Evolutionary conservation across 2,888 invertebrate genomes (phyloP), one percentile per base, ranked within the genome.

Genomic region (Eulithis testata): DNA sequence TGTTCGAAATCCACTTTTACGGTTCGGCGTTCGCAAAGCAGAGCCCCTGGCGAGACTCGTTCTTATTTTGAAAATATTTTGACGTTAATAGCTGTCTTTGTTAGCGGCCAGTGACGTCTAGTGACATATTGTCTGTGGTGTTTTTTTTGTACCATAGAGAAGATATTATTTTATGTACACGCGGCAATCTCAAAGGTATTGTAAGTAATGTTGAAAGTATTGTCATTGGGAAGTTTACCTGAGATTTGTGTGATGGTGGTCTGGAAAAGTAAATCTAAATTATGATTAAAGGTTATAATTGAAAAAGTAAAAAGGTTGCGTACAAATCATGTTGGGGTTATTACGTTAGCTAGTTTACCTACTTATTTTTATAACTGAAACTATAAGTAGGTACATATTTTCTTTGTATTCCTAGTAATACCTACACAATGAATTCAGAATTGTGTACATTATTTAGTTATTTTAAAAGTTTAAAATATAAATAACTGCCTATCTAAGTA

Each of bases 41-140:
- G 71, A 73, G 79, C 85, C 86, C 83, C 86, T 76, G 82, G 85
- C 85, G 87, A 80, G 83, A 81, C 79, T 81, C 82, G 84, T 82
- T 83, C 87, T 83, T 84, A 86, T 91, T 91, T 91, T 89, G 88
- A 90, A 92, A 93, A 93, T 91, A 91, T 93, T 92, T 91, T 91
- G 91, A 92, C 91, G 80, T 90, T 91, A 91, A 92, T 90, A 82
- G 88, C 81, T 76, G 80, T 78, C 82, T 86, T 90, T 90, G 89
- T 84, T 77, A 70, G 68, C 36, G 69, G 70, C 70, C 73, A 71
- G 69, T 73, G 69, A 69, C 63, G 68, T 71, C 77, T 82, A 83
- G 83, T 88, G 89, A 89, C 85, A 83, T 87, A 87, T 87, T 82
- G 85, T 80, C 76, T 76, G 75, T 77, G 68, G 68, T 65, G 55